Percentiles rank a stretch among this genome's conserved stretches.
phyloP scores from a whole-genome alignment of 2,113 vertebrate species.

The Gyps fulvus region DNA sequence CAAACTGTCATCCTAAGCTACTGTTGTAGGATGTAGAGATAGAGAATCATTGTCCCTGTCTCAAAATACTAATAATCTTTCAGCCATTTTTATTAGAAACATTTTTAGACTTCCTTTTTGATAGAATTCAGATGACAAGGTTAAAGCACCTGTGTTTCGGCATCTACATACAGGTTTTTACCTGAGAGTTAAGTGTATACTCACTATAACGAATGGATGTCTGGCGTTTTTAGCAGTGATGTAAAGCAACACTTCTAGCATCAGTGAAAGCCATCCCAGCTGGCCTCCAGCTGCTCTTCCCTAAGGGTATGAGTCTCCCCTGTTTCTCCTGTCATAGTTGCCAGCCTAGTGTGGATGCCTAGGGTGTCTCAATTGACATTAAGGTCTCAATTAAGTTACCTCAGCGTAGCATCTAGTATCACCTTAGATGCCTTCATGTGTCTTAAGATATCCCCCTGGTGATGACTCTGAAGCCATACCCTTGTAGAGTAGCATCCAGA shows the following conservation, averaged over 20 bases:
- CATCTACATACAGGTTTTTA: background rate
- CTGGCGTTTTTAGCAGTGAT: background rate
- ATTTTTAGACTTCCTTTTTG: background rate
- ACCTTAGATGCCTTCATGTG: background rate
- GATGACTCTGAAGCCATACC: background rate
- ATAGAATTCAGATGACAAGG: background rate
- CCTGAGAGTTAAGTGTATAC: background rate
- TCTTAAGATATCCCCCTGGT: background rate
- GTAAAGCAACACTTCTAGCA: background rate
- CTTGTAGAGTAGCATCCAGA: background rate
- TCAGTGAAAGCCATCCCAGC: background rate
- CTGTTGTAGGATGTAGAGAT: background rate
- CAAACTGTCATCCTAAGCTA: background rate
- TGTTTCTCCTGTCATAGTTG: background rate
- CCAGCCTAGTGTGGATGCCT: background rate
- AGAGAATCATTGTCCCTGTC: background rate
- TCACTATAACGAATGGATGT: background rate
- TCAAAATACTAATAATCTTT: background rate
- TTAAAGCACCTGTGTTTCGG: background rate
- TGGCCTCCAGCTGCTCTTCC: background rate
- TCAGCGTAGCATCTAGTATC: background rate
- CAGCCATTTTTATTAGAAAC: background rate
- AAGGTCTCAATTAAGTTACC: background rate
- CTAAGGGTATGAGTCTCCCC: background rate
- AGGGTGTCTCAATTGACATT: background rate